phyloP scores from a whole-genome alignment of 92 coral and sea anemone species.

The Epizoanthus fatuus region DNA sequence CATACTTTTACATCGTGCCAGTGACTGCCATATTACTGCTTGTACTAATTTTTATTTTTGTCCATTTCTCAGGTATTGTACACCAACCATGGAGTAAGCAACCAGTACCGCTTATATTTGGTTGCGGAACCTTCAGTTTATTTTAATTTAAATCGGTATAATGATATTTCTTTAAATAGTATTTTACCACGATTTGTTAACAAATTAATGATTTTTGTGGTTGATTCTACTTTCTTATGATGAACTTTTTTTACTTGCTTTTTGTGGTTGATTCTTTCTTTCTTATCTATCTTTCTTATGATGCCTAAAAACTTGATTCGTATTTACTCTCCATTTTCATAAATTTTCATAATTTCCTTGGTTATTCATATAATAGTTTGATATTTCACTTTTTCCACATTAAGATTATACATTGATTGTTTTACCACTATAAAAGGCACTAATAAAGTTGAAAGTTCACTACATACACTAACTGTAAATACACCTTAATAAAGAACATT shows the following conservation, averaged over 20 bases:
- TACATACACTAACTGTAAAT: background rate
- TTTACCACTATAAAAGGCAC: background rate
- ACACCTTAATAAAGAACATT: too few species aligned
- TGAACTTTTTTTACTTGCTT: background rate
- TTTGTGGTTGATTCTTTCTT: background rate
- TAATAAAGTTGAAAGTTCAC: background rate
- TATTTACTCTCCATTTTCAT: too few species aligned
- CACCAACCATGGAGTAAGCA: background rate
- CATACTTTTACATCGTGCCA: too few species aligned
- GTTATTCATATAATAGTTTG: too few species aligned
- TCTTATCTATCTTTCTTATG: too few species aligned
- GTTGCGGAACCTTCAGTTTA: background rate
- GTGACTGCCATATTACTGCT: too few species aligned
- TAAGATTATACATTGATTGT: too few species aligned
- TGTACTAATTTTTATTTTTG: too few species aligned
- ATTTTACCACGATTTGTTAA: background rate
- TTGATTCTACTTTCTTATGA: background rate
- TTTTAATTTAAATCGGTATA: background rate
- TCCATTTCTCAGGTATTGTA: background rate
- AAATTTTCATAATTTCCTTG: too few species aligned
- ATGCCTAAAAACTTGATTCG: too few species aligned
- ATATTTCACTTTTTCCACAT: too few species aligned
- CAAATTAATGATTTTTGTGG: background rate
- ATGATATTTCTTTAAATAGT: background rate
- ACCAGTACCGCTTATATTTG: background rate